Base-by-base conservation (phyloP, 2,113 vertebrate species). In the Microcebus lehilahytsara region DNA sequence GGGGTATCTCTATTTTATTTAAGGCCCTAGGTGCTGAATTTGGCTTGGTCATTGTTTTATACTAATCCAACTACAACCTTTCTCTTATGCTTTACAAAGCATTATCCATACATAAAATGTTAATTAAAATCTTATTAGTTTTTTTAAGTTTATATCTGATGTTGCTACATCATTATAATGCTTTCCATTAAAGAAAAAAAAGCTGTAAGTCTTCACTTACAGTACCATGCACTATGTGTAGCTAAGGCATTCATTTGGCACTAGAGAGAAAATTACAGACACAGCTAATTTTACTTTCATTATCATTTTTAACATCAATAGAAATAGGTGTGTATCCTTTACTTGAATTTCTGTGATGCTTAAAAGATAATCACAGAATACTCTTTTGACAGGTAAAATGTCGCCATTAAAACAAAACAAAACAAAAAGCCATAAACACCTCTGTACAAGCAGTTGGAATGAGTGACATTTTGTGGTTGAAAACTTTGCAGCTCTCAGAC, bases 341-440 rank as follows among this genome's bases (percentile, higher is more conserved):
- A 96, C 97, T 92, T 53, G 90, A 98, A 98, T 96, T 97, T 97
- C 97, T 97, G 97, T 97, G 97, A 96, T 42, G 97, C 97, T 97
- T 93, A 91, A 88, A 95, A 94, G 85, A 95, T 98, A 96, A 97
- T 92, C 96, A 97, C 90, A 93, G 98, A 97, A 98, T 98, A 98
- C 97, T 98, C 93, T 98, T 96, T 96, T 97, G 89, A 98, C 93
- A 77, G 96, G 97, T 98, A 97, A 98, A 98, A 98, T 98, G 97
- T 95, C 96, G 96, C 86, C 40, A 91, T 98, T 97, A 97, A 98
- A 98, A 98, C 92, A 83, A 89, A 97, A 37, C 80, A 96, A 90
- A 97, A 16, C 56, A 97, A 67, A 89, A 85, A 86, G 94, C 40
- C n/a, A 94, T 90, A 75, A 95, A 95, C 74, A 94, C 83, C 64